phyloP scores from a whole-genome alignment of 2,797 vertebrate genomes.

The Bucorvus abyssinicus region DNA sequence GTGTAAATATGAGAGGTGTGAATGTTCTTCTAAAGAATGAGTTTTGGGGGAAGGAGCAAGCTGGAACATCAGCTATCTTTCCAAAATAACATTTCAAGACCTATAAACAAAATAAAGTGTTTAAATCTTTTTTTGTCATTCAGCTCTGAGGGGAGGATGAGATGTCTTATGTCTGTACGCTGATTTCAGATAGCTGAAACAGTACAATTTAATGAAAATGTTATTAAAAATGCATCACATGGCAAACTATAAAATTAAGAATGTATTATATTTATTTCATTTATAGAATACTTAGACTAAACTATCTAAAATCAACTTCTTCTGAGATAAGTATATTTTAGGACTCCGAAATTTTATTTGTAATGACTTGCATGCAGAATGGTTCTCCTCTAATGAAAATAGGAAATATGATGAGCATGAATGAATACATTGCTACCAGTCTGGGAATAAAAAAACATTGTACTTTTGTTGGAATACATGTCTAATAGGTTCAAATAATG shows the following conservation, averaged over 20 bases:
- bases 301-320: neutral
- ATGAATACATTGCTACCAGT: neutral
- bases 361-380: neutral
- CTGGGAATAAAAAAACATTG: slow-evolving; percentile 34
- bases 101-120: neutral
- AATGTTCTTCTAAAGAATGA: neutral
- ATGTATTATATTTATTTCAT: neutral
- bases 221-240: neutral
- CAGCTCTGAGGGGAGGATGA: neutral
- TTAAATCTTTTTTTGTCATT: neutral
- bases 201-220: slow-evolving; percentile 5
- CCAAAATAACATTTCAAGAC: neutral
- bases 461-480: slow-evolving; percentile 3
- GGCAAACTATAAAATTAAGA: slow-evolving; percentile 10
- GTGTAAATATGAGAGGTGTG: neutral
- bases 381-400: slow-evolving; percentile 33
- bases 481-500: slow-evolving; percentile 25
- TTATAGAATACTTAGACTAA: neutral
- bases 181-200: slow-evolving; percentile 6
- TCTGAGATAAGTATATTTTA: slow-evolving; percentile 2
- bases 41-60: neutral
- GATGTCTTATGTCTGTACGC: neutral
- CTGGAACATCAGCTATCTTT: neutral
- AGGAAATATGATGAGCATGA: slow-evolving; percentile 5
- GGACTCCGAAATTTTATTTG: neutral